These are phyloP conservation scores for Alcis repandata DNA, from an alignment of 2,888 invertebrate species.

Conservation along the genomic window DNA sequence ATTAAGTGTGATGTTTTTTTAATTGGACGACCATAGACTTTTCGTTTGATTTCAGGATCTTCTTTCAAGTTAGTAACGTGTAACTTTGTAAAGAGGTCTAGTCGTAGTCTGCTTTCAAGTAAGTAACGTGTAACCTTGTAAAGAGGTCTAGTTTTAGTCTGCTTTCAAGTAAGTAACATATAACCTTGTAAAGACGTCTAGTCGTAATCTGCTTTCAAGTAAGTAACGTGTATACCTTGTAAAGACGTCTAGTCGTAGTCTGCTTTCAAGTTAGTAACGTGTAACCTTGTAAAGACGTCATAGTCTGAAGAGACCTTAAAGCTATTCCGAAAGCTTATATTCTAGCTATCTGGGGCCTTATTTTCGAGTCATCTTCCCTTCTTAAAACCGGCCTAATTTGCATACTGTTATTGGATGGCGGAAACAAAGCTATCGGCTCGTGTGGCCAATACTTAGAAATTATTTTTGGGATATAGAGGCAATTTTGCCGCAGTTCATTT, in stretches of 20 bases:
- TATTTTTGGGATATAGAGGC: slow-evolving; percentile 5
- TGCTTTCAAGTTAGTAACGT: not conserved
- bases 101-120: not conserved
- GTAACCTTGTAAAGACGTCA: not conserved
- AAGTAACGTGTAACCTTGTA: not conserved
- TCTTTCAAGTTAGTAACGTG: too few relatives aligned
- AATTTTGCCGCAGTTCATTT: too few relatives aligned
- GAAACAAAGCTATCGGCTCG: slow-evolving; percentile 50
- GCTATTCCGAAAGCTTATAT: slow-evolving; percentile 25
- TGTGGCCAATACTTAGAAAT: slow-evolving; percentile 20
- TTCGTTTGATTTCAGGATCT: too few relatives aligned
- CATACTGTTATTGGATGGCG: slow-evolving; percentile 59
- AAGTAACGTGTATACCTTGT: too few relatives aligned
- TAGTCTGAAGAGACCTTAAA: not conserved
- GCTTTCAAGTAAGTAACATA: too few relatives aligned
- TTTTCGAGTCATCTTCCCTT: slow-evolving; percentile 44
- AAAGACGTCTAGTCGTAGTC: too few relatives aligned
- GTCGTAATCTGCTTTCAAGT: too few relatives aligned
- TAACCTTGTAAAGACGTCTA: not conserved
- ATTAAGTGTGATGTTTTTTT: too few relatives aligned
- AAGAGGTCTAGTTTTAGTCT: not conserved
- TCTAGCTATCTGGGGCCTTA: slow-evolving; percentile 36
- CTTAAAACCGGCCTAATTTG: slow-evolving; percentile 55
- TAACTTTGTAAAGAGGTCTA: too few relatives aligned
- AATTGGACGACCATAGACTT: too few relatives aligned